phyloP scores from a whole-genome alignment of 2,888 invertebrate genomes.

The Lasioglossum leucozonium region DNA sequence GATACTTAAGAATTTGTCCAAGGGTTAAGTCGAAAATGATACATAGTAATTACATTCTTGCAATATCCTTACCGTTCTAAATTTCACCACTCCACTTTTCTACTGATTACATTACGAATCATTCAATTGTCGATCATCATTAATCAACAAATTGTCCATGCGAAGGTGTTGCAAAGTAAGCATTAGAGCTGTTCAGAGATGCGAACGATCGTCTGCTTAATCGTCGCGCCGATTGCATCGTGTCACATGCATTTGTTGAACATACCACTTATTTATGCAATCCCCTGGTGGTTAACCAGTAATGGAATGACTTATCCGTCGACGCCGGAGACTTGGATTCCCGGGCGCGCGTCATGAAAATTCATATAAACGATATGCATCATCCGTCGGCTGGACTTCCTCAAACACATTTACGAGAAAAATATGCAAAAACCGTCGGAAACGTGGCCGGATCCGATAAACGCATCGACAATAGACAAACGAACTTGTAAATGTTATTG shows the following conservation, averaged over 20 bases:
- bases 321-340: constrained; percentile 53
- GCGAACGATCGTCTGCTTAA: background rate
- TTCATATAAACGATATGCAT: constrained; percentile 60
- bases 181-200: background rate
- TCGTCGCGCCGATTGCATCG: background rate
- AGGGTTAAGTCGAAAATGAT: too few relatives aligned
- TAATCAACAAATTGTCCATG: background rate
- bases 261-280: constrained; percentile 38
- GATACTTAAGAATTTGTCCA: too few relatives aligned
- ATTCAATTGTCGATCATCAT: background rate
- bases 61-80: too few relatives aligned
- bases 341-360: constrained; percentile 69
- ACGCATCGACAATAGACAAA: background rate
- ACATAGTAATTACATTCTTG: too few relatives aligned
- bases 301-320: constrained; percentile 35
- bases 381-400: constrained; percentile 55
- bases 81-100: too few relatives aligned
- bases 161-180: background rate
- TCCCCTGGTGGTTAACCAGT: constrained; percentile 27
- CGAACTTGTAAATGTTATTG: background rate
- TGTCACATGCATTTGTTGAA: constrained; percentile 23
- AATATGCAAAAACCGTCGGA: constrained; percentile 35
- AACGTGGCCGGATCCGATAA: background rate
- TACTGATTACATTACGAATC: background rate
- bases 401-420: constrained; percentile 53